Base-by-base conservation (phyloP, 1,140 invertebrate genomes). In the Telenomus remus region DNA sequence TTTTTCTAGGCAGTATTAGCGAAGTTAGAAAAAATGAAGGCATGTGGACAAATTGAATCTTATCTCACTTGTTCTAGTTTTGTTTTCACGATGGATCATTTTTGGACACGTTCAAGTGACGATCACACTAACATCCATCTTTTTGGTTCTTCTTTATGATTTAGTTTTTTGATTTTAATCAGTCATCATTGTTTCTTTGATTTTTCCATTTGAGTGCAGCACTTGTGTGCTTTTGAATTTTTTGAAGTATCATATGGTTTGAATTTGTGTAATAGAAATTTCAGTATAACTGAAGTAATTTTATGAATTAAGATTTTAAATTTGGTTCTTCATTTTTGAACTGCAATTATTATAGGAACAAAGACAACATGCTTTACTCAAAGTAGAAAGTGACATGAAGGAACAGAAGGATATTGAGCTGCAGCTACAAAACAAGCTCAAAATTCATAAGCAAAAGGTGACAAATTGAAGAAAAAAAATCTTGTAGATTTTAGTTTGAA, bases 11-110 rank as follows among this genome's bases (percentile, higher is more conserved):
- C 86, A 80, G 86, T 87, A 84, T 89, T 91, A 83, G 87, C 83
- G 87, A 87, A 89, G 83, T 86, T 91, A 88, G 90, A 91, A 87
- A 89, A 86, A 85, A 84, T 87, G 82, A 91, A 91, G 90, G 91
- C 90, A 91, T 89, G 91, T 91, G 84, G 84, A 82, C 61, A 79
- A 79, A 82, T 84, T 77, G 78, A 79, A 71, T 49, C 81, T 85
- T 85, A 78, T 76, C 79, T 80, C 79, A 35, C 66, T 71, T 37
- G 54, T 75, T 80, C 81, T 65, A 16, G 59, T 71, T 79, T 78
- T 74, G 35, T 72, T 66, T 75, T 46, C 11, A 64, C 48, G 63
- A 35, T 69, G 71, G 74, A 66, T 79, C 63, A 65, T 53, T 42
- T 27, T 47, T 47, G 13, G 14, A 46, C 53, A 66, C 19, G 10